Evolutionary conservation across 2,797 vertebrate genomes (phyloP), one percentile per base, ranked within the genome.

Genomic region (Melopsittacus undulatus): DNA sequence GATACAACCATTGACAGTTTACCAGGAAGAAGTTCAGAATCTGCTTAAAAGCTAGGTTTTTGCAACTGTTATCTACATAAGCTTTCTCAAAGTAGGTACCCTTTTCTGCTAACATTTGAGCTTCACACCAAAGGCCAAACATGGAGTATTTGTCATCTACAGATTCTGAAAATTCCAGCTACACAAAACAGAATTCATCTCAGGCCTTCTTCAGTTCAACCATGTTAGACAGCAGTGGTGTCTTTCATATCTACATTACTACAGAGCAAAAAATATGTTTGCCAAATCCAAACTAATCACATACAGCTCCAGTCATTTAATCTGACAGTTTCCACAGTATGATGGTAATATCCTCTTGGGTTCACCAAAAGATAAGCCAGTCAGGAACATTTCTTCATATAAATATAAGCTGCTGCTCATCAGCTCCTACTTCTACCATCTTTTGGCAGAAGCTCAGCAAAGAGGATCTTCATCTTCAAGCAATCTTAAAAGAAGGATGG

Each of bases 171-270:
- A 80, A 84, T 10, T 51, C 46, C n/a, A 70, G 27, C 24, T 74
- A 70, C 13, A 5, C 45, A 45, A 52, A 43, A 46, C 6, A 34
- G 14, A 59, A 16, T 29, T 72, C 46, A 16, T 70, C 22, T 74
- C 64, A 46, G 45, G 27, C 67, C 56, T 77, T 52, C 67, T 76
- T 83, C 74, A 89, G 34, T 82, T 90, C 48, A 92, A 43, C 26
- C 13, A n/a, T 8, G 72, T 52, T 18, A 0, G 0, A 61, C 3
- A 87, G 46, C 67, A 89, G 23, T 5, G 42, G 13, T 7, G 2
- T 19, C 51, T 67, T 81, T 23, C 27, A 2, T n/a, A 51, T 36
- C 59, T 84, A 32, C 34, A 40, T 43, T 51, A 73, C 9, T 56
- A 56, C 12, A 79, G 48, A 68, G 22, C 1, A 68, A 85, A 76